A percentile compares a stretch with the other conserved stretches of the same genome.
Evolutionary conservation across 1,140 invertebrate genomes (phyloP).

Genomic region (Phymorhynchus buccinoides): DNA sequence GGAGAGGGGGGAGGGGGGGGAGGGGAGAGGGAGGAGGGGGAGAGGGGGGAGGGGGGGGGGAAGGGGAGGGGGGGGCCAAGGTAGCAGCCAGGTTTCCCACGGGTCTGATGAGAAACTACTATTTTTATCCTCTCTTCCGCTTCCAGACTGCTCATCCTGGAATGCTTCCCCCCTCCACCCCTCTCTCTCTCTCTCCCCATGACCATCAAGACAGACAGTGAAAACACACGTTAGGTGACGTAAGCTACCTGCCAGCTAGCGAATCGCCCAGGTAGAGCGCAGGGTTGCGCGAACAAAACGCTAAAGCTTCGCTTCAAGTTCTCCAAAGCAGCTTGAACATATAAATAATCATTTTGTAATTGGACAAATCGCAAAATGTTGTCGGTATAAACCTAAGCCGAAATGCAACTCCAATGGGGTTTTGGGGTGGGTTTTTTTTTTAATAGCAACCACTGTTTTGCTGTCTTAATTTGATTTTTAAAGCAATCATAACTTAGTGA

Average conservation of each 20-base stretch:
- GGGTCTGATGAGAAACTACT: conserved; percentile 1
- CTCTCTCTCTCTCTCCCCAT: neutral
- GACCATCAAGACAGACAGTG: conserved; percentile 3
- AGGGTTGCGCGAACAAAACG: too few relatives aligned
- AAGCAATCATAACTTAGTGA: too few relatives aligned
- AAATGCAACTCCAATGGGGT: too few relatives aligned
- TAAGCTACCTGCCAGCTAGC: conserved; percentile 12
- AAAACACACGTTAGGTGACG: conserved; percentile 27
- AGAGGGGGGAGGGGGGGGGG: neutral
- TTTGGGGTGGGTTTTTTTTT: too few relatives aligned
- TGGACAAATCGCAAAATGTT: too few relatives aligned
- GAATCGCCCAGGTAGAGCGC: too few relatives aligned
- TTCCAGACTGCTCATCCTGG: conserved; percentile 23
- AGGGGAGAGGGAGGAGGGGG: neutral
- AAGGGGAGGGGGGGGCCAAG: neutral
- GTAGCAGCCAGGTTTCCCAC: conserved; percentile 23
- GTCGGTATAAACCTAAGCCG: too few relatives aligned
- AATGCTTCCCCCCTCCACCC: neutral
- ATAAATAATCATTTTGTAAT: too few relatives aligned
- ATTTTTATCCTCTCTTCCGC: conserved; percentile 12
- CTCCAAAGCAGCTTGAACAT: too few relatives aligned
- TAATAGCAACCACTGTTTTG: too few relatives aligned
- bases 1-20: neutral
- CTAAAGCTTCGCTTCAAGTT: too few relatives aligned
- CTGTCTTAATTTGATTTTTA: too few relatives aligned